phyloP scores from a whole-genome alignment of 2,888 invertebrate genomes.

The Chymomyza fuscimana region DNA sequence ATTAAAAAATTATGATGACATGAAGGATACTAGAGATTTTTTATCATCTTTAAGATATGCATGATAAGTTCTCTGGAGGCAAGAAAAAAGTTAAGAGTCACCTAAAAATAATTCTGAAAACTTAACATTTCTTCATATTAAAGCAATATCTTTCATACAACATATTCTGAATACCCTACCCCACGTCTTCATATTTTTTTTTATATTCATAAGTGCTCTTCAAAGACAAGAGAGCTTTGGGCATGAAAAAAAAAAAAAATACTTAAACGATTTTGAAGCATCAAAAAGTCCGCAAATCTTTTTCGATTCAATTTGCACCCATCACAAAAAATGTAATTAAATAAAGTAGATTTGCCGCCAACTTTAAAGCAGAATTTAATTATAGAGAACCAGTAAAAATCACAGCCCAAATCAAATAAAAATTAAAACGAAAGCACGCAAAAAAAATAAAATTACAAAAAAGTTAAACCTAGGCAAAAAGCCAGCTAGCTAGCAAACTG shows the following conservation, averaged over 20 bases:
- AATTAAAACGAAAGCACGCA: constrained; percentile 1
- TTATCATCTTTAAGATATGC: too few relatives aligned
- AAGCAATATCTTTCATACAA: too few relatives aligned
- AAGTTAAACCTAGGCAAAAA: background rate
- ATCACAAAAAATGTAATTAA: background rate
- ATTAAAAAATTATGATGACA: too few relatives aligned
- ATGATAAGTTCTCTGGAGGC: too few relatives aligned
- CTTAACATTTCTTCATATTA: too few relatives aligned
- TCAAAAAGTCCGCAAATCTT: background rate
- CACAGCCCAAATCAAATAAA: constrained; percentile 13
- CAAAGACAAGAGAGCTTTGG: background rate
- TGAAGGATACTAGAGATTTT: too few relatives aligned
- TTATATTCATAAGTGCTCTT: background rate
- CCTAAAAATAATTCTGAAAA: too few relatives aligned
- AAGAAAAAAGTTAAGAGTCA: too few relatives aligned
- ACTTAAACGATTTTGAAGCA: background rate
- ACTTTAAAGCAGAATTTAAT: constrained; percentile 57
- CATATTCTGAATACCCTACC: too few relatives aligned
- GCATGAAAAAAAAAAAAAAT: background rate
- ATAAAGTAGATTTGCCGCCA: constrained; percentile 2
- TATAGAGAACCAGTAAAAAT: constrained; percentile 39
- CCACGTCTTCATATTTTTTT: too few relatives aligned
- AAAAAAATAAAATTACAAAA: constrained; percentile 3
- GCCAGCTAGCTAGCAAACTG: background rate
- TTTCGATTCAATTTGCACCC: background rate